Evolutionary conservation across 2,113 vertebrate genomes (phyloP), one percentile per base, ranked within the genome.

Genomic region (Callorhinus ursinus): DNA sequence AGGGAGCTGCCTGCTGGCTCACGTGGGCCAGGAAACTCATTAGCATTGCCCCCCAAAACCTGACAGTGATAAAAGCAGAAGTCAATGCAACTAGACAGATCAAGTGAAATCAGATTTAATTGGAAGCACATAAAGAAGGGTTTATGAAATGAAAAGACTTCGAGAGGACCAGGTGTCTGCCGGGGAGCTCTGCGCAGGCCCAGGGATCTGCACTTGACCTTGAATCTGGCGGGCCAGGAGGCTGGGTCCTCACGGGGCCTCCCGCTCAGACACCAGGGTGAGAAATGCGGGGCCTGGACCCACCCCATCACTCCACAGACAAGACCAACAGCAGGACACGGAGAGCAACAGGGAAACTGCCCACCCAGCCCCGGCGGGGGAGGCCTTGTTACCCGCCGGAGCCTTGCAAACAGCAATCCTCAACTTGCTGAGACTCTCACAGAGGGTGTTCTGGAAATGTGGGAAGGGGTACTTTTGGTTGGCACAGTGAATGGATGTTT

Each of bases 101-200:
- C 1, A 1, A 53, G 71, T 0, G 0, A 67, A 81, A 69, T 67
- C 49, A 22, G 22, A 51, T 46, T 67, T 51, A 84, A 72, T 0
- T 88, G 55, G 28, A 83, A 79, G 61, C 57, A 26, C 49, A 67
- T 24, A 67, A 77, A 67, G 55, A 26, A 59, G 53, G 33, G 46
- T 61, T 79, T n/a, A 51, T 15, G 46, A 79, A 90, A 88, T 0
- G 1, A 87, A 59, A 69, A 36, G 42, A 69, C 77, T 65, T 24
- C 2, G 21, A 36, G 18, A 65, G 22, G 57, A 53, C 22, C 14
- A 61, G 33, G n/a, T 10, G 28, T n/a, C 31, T n/a, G 28, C 8
- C 12, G 4, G 0, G 14, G 65, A 46, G 28, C 33, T 85, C 19
- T 2, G 2, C 26, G 0, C 74, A 77, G 65, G 11, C 26, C 0